phyloP scores from a whole-genome alignment of 2,888 invertebrate genomes.

The Melanchra persicariae region DNA sequence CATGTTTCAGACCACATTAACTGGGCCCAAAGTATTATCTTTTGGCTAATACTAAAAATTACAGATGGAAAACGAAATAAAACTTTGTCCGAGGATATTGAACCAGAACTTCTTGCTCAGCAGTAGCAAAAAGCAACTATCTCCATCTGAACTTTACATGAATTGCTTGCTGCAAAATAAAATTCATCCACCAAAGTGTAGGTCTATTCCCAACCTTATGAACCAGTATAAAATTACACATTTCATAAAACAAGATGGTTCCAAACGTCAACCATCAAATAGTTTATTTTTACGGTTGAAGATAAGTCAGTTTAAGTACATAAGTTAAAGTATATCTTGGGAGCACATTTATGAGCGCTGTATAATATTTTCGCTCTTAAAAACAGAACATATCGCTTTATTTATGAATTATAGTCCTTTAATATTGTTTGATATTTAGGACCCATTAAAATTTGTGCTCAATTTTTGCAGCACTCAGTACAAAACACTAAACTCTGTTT shows the following conservation, averaged over 20 bases:
- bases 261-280: constrained; percentile 49
- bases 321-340: constrained; percentile 41
- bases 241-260: constrained; percentile 51
- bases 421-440: constrained; percentile 13
- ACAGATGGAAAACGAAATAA: no score
- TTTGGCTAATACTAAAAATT: no score
- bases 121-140: background rate
- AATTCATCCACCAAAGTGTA: background rate
- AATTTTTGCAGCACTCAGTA: background rate
- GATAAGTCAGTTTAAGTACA: constrained; percentile 48
- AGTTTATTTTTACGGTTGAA: constrained; percentile 54
- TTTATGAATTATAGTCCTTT: constrained; percentile 26
- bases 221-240: constrained; percentile 39
- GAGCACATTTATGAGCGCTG: constrained; percentile 54
- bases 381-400: constrained; percentile 43
- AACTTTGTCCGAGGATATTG: no score
- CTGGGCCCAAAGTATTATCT: no score
- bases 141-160: background rate
- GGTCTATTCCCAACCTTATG: constrained; percentile 3
- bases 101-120: no score
- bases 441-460: background rate
- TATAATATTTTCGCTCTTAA: constrained; percentile 53
- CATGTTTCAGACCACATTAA: no score
- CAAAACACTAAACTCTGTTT: background rate
- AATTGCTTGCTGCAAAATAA: background rate